These are phyloP conservation scores for Cairina moschata DNA, from an alignment of 2,113 vertebrate genomes.

Conservation along the genomic window DNA sequence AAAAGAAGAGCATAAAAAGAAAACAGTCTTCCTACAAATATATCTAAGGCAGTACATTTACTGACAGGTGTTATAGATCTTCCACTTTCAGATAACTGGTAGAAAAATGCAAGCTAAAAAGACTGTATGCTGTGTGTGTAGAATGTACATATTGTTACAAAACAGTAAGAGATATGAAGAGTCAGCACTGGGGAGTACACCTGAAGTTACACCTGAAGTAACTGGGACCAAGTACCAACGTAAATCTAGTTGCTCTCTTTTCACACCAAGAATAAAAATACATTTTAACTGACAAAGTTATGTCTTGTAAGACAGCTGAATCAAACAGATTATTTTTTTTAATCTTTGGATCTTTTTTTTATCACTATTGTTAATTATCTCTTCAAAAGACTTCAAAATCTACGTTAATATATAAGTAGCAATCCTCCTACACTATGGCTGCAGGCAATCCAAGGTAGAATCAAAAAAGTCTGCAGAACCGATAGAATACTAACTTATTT, in stretches of 20 bases:
- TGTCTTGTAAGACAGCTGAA: neutral
- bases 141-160: neutral
- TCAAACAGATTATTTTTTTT: neutral
- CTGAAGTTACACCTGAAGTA: neutral
- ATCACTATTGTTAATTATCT: neutral
- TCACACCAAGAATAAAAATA: neutral
- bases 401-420: neutral
- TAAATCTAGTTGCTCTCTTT: too few species aligned
- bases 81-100: neutral
- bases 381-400: neutral
- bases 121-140: fast-evolving
- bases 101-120: neutral
- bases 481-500: neutral
- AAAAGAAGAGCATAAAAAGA: neutral
- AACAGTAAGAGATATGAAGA: neutral
- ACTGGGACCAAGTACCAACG: neutral
- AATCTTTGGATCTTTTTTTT: neutral
- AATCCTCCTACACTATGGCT: neutral
- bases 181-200: neutral
- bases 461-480: neutral
- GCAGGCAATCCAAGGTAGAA: neutral
- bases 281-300: neutral
- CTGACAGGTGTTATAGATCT: fast-evolving
- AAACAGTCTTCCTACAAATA: neutral
- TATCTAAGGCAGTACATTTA: neutral